Conservation (phyloP, 2,797 vertebrate genomes). For the Leptoclinus maculatus region DNA sequence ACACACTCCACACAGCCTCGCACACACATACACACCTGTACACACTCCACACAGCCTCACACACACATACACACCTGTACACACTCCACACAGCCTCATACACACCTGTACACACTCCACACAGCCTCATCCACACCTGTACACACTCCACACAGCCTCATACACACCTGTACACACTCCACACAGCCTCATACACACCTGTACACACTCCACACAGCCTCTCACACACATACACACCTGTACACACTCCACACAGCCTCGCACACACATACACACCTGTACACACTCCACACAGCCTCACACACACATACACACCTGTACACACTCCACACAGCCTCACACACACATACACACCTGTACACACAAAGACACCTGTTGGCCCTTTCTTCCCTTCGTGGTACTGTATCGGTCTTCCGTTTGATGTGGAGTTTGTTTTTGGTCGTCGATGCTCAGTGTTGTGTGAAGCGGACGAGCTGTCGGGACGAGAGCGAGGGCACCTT, state of each 20-base stretch:
- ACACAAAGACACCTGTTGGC: constrained; percentile 59
- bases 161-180: constrained; percentile 29
- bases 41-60: too few relatives aligned
- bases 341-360: neutral
- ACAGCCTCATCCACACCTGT: constrained; percentile 24
- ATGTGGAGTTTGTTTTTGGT: constrained; percentile 64
- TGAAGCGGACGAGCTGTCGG: constrained; percentile 47
- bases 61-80: constrained; percentile 36
- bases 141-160: constrained; percentile 4
- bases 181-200: neutral
- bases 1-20: too few relatives aligned
- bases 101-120: constrained; percentile 3
- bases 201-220: too few relatives aligned
- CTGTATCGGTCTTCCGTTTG: constrained; percentile 68
- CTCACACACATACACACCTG: constrained; percentile 17
- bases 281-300: too few relatives aligned
- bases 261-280: neutral
- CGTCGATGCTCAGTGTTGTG: constrained; percentile 46
- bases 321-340: too few relatives aligned
- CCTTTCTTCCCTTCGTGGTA: constrained; percentile 20
- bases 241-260: too few relatives aligned
- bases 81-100: too few relatives aligned
- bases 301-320: too few relatives aligned
- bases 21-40: too few relatives aligned
- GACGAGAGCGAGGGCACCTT: constrained; percentile 19